Conservation (phyloP, 2,797 vertebrate genomes). For the Gallinago nigripennis region DNA sequence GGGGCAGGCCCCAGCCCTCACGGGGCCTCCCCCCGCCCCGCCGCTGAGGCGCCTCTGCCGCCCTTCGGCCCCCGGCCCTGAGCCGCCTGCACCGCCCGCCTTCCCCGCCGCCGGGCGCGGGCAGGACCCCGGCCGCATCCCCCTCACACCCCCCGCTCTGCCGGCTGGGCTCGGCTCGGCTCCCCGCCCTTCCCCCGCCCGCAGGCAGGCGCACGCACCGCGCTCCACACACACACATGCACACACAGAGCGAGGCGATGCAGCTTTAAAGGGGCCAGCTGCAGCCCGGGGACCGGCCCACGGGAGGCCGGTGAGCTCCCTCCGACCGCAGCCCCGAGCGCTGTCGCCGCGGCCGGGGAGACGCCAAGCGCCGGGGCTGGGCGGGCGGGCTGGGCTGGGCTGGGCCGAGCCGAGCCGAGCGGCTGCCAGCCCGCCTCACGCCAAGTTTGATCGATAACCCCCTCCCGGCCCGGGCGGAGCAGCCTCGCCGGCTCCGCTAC, state of each 20-base stretch:
- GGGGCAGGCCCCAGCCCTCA: not conserved
- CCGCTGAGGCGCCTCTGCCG: not conserved
- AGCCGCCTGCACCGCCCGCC: not conserved
- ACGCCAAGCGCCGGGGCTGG: slow-evolving; percentile 2
- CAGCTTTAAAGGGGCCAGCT: slow-evolving; percentile 58
- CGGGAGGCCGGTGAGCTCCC: slow-evolving; percentile 78
- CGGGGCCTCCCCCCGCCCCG: not conserved
- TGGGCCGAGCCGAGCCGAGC: not conserved
- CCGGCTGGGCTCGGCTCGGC: not conserved
- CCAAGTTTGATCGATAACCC: slow-evolving; percentile 79
- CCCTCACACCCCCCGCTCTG: not conserved
- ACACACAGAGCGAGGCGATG: slow-evolving; percentile 14
- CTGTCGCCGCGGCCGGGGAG: slow-evolving; percentile 38
- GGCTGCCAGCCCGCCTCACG: not conserved
- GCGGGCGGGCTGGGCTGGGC: slow-evolving; percentile 43
- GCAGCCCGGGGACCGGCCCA: slow-evolving; percentile 65
- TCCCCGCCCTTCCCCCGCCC: not conserved
- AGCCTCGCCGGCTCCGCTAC: slow-evolving; percentile 72
- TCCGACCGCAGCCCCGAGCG: slow-evolving; percentile 72
- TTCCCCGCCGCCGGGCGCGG: not conserved
- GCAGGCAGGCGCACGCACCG: not conserved
- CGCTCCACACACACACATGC: not conserved
- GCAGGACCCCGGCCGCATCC: not conserved
- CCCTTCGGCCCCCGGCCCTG: not conserved
- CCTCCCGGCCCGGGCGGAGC: slow-evolving; percentile 87